Evolutionary conservation across 2,113 vertebrate species (phyloP), one percentile per base, ranked within the genome.

Genomic region (Ia io): DNA sequence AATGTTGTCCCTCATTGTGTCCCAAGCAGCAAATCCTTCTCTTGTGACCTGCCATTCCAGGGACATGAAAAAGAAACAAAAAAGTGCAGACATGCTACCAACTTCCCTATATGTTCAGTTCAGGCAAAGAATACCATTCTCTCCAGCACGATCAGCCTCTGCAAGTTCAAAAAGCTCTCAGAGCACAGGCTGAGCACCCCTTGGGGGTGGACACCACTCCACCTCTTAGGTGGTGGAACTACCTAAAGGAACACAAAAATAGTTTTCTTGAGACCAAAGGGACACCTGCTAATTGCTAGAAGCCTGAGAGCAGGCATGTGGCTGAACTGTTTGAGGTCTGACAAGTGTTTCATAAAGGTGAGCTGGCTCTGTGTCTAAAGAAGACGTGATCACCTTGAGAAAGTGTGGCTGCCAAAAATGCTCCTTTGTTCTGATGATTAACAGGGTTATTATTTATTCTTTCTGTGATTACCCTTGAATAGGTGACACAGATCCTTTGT

Each of bases 381-480:
- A 97, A 94, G n/a, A 16, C 13, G 28, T 51, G 42, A 83, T 98
- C 96, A 97, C 94, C 95, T 97, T 97, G 96, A 98, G 82, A 79
- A 88, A 67, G 20, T 82, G 84, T 59, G 78, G 0, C 7, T 49
- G n/a, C 96, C 25, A 59, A 90, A 96, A 95, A 35, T 40, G 14
- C 90, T 96, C 92, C 82, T 88, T 51, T n/a, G 76, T 84, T 96
- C 86, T 97, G 18, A 59, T 96, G 94, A 97, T 97, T 98, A 97
- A 93, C 84, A 84, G 95, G 94, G 95, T 32, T 97, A 97, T 94
- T 97, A 98, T 98, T 98, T 97, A 96, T 97, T 95, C 91, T 37
- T 96, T 96, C 97, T 93, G 95, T 95, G 96, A 97, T 97, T 93
- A 97, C 84, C 94, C 97, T 98, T 98, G 97, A 98, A 98, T 98